Percentiles rank a stretch among this genome's conserved stretches.
phyloP scores from a whole-genome alignment of 2,888 invertebrate species.

The Eurytoma adleriae region DNA sequence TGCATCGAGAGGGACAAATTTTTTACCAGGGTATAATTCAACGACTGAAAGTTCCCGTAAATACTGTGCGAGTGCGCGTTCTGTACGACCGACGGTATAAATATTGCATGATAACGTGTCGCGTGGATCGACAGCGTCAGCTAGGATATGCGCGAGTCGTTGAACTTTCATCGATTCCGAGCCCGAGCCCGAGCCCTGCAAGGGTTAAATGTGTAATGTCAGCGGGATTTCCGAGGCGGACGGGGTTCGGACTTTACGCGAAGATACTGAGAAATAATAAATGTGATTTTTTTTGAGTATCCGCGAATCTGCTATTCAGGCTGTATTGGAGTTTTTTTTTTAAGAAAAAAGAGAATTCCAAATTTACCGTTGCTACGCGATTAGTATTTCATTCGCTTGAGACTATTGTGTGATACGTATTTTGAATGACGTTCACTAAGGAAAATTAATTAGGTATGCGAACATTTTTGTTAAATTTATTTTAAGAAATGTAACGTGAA shows the following conservation, averaged over 20 bases:
- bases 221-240: constrained; percentile 14
- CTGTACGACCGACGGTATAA: no score
- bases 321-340: not conserved
- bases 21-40: no score
- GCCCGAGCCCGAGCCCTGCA: not conserved
- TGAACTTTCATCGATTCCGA: constrained; percentile 52
- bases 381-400: no score
- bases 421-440: no score
- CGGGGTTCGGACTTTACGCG: not conserved
- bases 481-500: no score
- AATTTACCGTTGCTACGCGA: no score
- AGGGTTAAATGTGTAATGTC: constrained; percentile 51
- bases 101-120: constrained; percentile 33
- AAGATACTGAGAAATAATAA: not conserved
- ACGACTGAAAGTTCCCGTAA: no score
- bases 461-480: no score
- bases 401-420: no score
- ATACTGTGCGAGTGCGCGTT: no score
- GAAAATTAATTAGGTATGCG: no score
- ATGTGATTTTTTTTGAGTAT: not conserved
- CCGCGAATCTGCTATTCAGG: not conserved
- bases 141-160: constrained; percentile 49
- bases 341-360: no score
- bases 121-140: constrained; percentile 34
- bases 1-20: not conserved